These are phyloP conservation scores for Choloepus hoffmanni DNA, from an alignment of 2,113 vertebrate species.

Conservation along the genomic window DNA sequence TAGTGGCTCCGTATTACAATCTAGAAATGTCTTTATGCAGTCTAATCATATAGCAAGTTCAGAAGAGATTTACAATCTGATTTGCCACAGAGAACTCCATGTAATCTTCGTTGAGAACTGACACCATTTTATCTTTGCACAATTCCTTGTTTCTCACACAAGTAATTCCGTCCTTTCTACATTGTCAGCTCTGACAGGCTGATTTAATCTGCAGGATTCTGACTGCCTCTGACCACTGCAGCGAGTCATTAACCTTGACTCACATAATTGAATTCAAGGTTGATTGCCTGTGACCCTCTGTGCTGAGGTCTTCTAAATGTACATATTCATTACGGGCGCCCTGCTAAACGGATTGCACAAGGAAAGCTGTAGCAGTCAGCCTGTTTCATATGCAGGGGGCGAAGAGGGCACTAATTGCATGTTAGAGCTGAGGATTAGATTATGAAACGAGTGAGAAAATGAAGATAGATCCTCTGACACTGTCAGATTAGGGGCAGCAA, in stretches of 20 bases:
- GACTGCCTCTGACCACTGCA: conserved; percentile 97
- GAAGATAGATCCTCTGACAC: conserved; percentile 98
- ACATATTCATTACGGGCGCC: conserved; percentile 98
- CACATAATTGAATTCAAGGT: conserved; percentile 99
- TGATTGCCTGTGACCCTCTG: conserved; percentile 99
- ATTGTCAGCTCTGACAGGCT: conserved; percentile 95
- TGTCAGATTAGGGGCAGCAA: conserved; percentile 98
- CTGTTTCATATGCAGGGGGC: conserved; percentile 92
- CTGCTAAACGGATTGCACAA: conserved; percentile 99
- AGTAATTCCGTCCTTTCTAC: conserved; percentile 87
- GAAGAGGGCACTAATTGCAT: conserved; percentile 99
- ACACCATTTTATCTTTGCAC: conserved; percentile 90
- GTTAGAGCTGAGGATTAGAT: conserved; percentile 99
- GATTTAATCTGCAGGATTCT: conserved; percentile 95
- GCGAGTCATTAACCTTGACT: conserved; percentile 99
- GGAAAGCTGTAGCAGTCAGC: conserved; percentile 95
- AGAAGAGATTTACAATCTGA: conserved; percentile 89
- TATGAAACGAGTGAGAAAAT: conserved; percentile 99
- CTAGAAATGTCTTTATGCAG: conserved; percentile 91
- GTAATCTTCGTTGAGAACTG: conserved; percentile 90
- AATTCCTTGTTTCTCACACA: conserved; percentile 85
- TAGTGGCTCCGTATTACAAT: conserved; percentile 91
- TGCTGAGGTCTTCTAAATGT: conserved; percentile 95
- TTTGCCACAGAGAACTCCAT: conserved; percentile 90
- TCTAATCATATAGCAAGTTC: conserved; percentile 90